Percentiles rank a stretch among this genome's conserved stretches.
Conservation (phyloP, 2,888 invertebrate genomes). For the Ischnura elegans region DNA sequence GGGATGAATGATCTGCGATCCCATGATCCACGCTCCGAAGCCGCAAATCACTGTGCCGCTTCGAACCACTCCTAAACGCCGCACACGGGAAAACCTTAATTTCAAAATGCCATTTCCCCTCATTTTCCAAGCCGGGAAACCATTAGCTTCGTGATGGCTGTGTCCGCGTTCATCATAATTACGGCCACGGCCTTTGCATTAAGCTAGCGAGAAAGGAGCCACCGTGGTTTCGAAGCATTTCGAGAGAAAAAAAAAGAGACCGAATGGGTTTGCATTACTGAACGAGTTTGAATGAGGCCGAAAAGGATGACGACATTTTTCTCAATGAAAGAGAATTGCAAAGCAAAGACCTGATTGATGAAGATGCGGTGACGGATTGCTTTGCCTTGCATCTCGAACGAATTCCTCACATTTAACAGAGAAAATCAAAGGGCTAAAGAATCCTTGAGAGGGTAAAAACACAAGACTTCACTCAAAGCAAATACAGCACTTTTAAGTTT, state of each 20-base stretch:
- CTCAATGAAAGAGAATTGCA: neutral
- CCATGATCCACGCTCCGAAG: neutral
- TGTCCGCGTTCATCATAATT: conserved; percentile 8
- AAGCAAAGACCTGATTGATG: neutral
- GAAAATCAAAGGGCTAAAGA: no score
- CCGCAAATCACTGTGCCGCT: neutral
- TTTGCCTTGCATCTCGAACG: no score
- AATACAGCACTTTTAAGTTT: no score
- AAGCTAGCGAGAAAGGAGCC: neutral
- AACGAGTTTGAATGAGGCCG: neutral
- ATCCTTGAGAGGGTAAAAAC: no score
- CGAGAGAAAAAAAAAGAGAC: neutral
- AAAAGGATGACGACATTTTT: neutral
- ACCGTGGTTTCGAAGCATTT: neutral
- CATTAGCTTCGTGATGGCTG: neutral
- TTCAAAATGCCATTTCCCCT: neutral
- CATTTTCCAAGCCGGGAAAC: neutral
- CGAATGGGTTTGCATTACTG: neutral
- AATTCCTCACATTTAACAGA: no score
- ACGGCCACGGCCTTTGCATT: neutral
- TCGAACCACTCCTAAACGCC: neutral
- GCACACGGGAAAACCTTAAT: neutral
- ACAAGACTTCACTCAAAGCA: no score
- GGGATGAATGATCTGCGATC: neutral
- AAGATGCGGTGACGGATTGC: no score